Base-by-base conservation (phyloP, 2,888 invertebrate genomes). In the Caenorhabditis japonica region DNA sequence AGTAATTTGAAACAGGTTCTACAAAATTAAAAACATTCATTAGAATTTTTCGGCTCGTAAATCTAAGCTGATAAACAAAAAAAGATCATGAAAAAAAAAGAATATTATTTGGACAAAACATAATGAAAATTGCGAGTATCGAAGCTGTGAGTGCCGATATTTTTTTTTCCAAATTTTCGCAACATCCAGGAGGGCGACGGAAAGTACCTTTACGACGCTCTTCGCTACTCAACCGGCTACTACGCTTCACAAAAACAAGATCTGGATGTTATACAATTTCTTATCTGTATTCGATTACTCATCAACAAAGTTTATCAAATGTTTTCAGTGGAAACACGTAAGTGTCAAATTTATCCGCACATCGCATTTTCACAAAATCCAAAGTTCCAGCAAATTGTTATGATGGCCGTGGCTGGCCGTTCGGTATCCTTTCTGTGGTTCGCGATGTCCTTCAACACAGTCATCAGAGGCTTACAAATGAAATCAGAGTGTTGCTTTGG, bases 371-470 rank as follows among this genome's bases (percentile, higher is more conserved):
- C 30, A 10, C 5, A 7, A 30, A 23, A 1, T 10, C 2, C 4
- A 10, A n/a, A 10, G 27, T 49, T 56, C 25, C 39, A 46, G 53
- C 38, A 1, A 25, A 47, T 2, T 1, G 4, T 8, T 53, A 49
- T 19, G 70, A 71, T 23, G 56, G 38, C 17, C 56, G 56, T 30
- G 56, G 43, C 0, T 71, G 70, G 70, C 44, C 70, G 1, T 17
- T 71, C 19, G 61, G 56, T 21, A 56, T 71, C 15, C 56, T 71
- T 8, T 43, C 61, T 4, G 27, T 71, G 3, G 4, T 71, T 2
- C 61, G 70, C 21, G 47, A 56, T 30, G 27, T 62, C 7, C 30
- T 71, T 0, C 56, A 49, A 13, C 49, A 62, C 10, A 17, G 43
- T 21, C 2, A 25, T 13, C 59, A 68, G 27, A 68, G 59, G 30